Base-by-base conservation (phyloP, 2,113 vertebrate genomes). In the Alligator sinensis region DNA sequence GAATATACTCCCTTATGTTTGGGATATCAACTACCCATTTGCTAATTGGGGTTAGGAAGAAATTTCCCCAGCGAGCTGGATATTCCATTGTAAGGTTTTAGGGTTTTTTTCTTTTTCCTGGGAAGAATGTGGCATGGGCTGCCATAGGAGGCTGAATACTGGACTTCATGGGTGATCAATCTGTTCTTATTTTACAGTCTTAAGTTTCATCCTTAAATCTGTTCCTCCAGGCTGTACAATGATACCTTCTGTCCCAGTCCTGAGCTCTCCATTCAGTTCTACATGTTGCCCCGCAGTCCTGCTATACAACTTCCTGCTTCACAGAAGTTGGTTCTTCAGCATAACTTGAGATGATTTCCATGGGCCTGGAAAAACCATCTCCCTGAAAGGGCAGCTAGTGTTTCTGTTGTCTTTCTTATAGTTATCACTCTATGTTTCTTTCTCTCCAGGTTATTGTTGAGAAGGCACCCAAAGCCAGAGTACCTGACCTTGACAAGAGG, bases 401-500 rank as follows among this genome's bases (percentile, higher is more conserved):
- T 5, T 57, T 89, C 4, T 94, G 80, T 75, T 34, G 17, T 87
- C 18, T 89, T 82, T 74, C 0, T 57, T 58, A 63, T 25, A 24
- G 38, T 87, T 91, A 25, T 84, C 9, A 10, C 22, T 22, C 15
- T 91, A n/a, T 80, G 59, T 2, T 22, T 86, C 24, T 75, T 5
- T 80, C 78, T 87, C n/a, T 68, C 78, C 75, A 99, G 99, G 99
- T 99, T 91, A 99, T 99, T 3, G 99, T 99, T 94, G 99, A 99
- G 96, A 98, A 99, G 96, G 98, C 99, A 64, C 97, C 98, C 2
- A 99, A 99, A 97, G 99, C 99, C 92, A 98, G 99, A 96, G 99
- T 99, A 80, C 99, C 99, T 19, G 99, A 99, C 64, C 96, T 99
- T 96, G 99, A 99, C 97, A 99, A 99, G 97, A 99, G 99, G 98